phyloP scores from a whole-genome alignment of 1,140 invertebrate species.

The Pseudomyrmex concolor region DNA sequence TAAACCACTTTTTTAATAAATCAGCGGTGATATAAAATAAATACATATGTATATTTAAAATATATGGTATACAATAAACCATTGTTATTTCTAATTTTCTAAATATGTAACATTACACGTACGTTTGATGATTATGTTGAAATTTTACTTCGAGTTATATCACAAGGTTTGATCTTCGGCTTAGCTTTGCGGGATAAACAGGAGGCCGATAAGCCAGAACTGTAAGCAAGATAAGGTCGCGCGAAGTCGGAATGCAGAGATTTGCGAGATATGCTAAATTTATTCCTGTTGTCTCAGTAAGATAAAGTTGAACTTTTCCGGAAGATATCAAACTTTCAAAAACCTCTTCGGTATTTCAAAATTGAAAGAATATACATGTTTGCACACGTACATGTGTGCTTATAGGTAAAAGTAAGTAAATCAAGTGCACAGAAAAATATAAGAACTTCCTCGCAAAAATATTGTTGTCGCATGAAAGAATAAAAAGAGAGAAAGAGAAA shows the following conservation, averaged over 20 bases:
- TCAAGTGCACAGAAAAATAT: not conserved
- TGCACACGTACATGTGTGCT: not conserved
- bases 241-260: constrained; percentile 3
- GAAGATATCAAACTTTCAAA: constrained; percentile 23
- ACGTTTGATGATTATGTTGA: not conserved
- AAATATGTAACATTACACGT: not conserved
- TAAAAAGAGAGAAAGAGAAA: too few species aligned
- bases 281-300: constrained; percentile 48
- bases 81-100: not conserved
- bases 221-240: constrained; percentile 57
- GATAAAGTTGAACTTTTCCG: constrained; percentile 48
- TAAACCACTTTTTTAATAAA: not conserved
- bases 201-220: constrained; percentile 50
- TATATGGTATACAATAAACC: too few species aligned
- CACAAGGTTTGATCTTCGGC: constrained; percentile 19
- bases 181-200: constrained; percentile 53
- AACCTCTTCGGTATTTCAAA: not conserved
- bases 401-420: constrained; percentile 21
- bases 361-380: not conserved
- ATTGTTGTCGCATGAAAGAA: constrained; percentile 24
- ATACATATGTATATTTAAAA: too few species aligned
- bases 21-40: too few species aligned
- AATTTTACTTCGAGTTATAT: constrained; percentile 24
- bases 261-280: constrained; percentile 47
- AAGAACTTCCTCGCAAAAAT: constrained; percentile 38